Evolutionary conservation across 2,888 invertebrate genomes (phyloP).

Genomic region (Poecilobothrus nobilitatus): DNA sequence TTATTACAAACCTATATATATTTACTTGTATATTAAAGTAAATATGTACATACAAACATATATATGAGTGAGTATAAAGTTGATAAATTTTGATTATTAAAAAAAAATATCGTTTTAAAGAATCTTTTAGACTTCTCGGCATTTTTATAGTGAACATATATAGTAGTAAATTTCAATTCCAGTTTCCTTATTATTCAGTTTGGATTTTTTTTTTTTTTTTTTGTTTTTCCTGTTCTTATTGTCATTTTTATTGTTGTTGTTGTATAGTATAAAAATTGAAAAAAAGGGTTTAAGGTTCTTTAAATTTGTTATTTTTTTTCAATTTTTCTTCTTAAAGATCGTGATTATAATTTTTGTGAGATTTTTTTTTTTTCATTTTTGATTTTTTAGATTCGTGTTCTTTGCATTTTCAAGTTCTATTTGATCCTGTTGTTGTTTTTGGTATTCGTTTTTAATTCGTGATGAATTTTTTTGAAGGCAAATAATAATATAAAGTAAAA

Average conservation of each 20-base stretch:
- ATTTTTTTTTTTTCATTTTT: too few relatives aligned
- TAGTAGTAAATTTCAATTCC: background rate
- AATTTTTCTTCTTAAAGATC: background rate
- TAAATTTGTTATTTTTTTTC: background rate
- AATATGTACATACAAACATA: too few relatives aligned
- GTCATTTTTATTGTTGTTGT: too few relatives aligned
- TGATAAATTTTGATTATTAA: too few relatives aligned
- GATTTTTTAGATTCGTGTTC: background rate
- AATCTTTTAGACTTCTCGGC: background rate
- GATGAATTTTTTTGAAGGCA: background rate
- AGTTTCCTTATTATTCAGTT: background rate
- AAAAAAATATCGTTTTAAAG: background rate
- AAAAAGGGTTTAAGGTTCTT: background rate
- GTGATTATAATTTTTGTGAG: constrained; percentile 2
- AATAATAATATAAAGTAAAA: background rate
- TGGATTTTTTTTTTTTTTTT: background rate
- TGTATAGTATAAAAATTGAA: too few relatives aligned
- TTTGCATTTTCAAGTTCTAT: background rate
- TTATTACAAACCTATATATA: too few relatives aligned
- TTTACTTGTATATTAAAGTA: too few relatives aligned
- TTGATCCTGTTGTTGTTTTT: too few relatives aligned
- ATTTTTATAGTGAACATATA: background rate
- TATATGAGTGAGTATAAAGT: too few relatives aligned
- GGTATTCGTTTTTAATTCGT: background rate
- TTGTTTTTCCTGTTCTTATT: background rate